Percentiles rank a stretch among this genome's conserved stretches.
Conservation (phyloP, 2,113 vertebrate genomes). For the Tiliqua scincoides region DNA sequence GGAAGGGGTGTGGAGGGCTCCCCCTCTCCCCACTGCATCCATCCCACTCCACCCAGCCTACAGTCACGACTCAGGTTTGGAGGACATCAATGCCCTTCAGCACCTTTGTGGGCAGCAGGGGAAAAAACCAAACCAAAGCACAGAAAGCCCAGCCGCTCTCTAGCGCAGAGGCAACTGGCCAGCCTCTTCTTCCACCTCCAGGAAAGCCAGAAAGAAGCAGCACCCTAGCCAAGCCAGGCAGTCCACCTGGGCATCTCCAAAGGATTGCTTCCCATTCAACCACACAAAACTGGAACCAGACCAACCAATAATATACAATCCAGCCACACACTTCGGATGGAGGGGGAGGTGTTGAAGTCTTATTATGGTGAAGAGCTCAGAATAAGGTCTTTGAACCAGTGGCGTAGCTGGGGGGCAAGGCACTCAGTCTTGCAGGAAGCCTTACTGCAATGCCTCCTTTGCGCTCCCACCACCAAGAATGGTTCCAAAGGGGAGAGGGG, state of each 20-base stretch:
- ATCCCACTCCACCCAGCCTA: neutral
- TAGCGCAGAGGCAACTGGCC: slow-evolving; percentile 8
- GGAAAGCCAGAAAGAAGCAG: no score
- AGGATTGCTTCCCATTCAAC: no score
- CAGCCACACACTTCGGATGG: neutral
- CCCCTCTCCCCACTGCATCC: slow-evolving; percentile 26
- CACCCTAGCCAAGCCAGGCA: neutral
- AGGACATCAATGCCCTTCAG: slow-evolving; percentile 83
- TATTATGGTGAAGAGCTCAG: no score
- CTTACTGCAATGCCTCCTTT: no score
- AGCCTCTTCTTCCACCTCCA: neutral
- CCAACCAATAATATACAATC: neutral
- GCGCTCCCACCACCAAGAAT: no score
- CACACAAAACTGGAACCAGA: no score
- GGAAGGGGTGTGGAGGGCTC: slow-evolving; percentile 26
- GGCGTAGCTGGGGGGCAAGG: no score
- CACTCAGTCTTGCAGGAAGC: no score
- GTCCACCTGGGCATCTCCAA: no score
- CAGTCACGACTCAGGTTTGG: slow-evolving; percentile 63
- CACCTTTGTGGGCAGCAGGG: slow-evolving; percentile 67
- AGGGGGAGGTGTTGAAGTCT: neutral
- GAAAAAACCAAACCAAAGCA: neutral
- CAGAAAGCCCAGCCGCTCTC: neutral
- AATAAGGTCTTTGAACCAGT: no score
- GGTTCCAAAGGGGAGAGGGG: no score